Base-by-base conservation (phyloP, 1,140 invertebrate genomes). In the Limonius californicus region DNA sequence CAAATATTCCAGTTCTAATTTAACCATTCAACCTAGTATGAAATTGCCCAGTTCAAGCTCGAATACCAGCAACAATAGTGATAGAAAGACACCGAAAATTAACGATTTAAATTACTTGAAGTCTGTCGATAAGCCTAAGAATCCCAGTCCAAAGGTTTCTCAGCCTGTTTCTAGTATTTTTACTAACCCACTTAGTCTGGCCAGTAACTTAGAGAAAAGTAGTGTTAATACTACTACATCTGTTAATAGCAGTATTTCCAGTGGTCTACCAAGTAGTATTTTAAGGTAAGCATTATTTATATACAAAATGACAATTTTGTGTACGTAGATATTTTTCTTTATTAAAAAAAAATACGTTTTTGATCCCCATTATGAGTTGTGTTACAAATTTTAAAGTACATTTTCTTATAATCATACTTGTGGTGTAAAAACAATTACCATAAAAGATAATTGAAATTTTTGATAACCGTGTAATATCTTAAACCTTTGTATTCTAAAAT, bases 251-350 rank as follows among this genome's bases (percentile, higher is more conserved):
- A 73, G 65, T 66, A 60, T 39, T 59, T 68, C 68, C 63, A 63
- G 68, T 21, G 68, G 70, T 60, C 74, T 81, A 61, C 76, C 78
- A 59, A 67, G 75, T 23, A 78, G 78, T 68, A 80, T 80, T 73
- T 74, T 81, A 71, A 80, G 80, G 80, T 81, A 60, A 78, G 68
- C 66, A 32, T 55, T 50, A 27, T 27, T n/a, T n/a, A n/a, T n/a
- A 9, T 11, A 18, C 11, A 9, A 50, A 8, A 7, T 50, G 8
- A 50, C 8, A 50, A 7, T 50, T 50, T n/a, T 50, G 45, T 9
- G 45, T 50, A 15, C 11, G 15, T 50, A 9, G 7, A 7, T n/a
- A n/a, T n/a, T n/a, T n/a, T n/a, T n/a, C n/a, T n/a, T n/a, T n/a
- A n/a, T n/a, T n/a, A n/a, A n/a, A n/a, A n/a, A n/a, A n/a, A n/a